Conservation (phyloP, 2,113 vertebrate genomes). For the Mastomys coucha region DNA sequence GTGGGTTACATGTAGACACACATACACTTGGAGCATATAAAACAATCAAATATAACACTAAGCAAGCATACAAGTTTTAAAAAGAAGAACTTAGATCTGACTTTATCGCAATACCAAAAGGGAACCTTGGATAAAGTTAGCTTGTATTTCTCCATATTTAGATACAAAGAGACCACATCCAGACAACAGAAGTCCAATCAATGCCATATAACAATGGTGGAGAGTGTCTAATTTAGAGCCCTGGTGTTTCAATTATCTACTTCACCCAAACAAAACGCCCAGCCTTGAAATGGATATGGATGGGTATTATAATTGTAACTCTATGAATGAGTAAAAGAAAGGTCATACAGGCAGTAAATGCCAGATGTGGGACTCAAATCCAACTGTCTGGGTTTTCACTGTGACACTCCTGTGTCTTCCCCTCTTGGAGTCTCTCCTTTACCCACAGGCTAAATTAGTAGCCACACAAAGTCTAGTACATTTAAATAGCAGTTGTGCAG, state of each 20-base stretch:
- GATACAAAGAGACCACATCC: neutral
- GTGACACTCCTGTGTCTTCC: neutral
- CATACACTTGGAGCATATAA: neutral
- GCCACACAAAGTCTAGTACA: neutral
- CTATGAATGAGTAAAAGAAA: neutral
- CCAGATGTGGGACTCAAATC: neutral
- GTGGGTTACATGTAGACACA: neutral
- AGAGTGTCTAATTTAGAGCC: neutral
- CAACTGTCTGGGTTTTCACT: neutral
- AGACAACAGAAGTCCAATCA: neutral
- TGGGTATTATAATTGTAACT: neutral
- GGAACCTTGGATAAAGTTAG: neutral
- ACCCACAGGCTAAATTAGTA: constrained; percentile 51
- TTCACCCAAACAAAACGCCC: neutral
- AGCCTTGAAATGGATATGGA: neutral
- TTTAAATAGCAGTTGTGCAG: neutral
- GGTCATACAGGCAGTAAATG: neutral
- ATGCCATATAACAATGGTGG: neutral
- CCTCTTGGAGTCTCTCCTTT: neutral
- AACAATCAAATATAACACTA: neutral
- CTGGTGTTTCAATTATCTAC: neutral
- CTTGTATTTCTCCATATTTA: neutral
- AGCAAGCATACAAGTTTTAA: neutral
- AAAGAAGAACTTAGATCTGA: neutral
- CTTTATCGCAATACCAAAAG: neutral